Conservation (phyloP, 2,113 vertebrate genomes). For the Chionis minor region DNA sequence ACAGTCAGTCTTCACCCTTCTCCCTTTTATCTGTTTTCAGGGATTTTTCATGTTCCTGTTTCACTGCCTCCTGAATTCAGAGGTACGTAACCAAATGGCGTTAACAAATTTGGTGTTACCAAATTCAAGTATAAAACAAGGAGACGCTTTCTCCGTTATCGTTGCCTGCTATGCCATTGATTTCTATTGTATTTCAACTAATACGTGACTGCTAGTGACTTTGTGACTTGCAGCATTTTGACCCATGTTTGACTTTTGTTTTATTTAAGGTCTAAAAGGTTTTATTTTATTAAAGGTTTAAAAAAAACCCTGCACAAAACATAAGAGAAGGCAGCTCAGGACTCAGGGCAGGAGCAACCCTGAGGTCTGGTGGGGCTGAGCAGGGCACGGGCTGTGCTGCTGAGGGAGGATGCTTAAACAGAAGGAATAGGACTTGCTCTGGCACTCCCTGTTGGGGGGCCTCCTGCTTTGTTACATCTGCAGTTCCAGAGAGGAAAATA, state of each 20-base stretch:
- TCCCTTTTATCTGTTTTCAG: constrained; percentile 62
- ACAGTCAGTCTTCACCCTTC: neutral
- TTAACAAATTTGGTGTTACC: neutral
- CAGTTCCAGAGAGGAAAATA: neutral
- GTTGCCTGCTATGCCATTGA: neutral
- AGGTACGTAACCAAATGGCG: constrained; percentile 76
- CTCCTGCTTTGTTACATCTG: neutral
- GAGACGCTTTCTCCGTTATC: neutral
- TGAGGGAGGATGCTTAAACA: neutral
- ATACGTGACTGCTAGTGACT: neutral
- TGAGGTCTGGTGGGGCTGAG: neutral
- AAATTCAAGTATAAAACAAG: neutral
- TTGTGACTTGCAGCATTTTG: neutral
- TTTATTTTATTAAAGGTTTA: neutral
- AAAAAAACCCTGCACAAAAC: neutral
- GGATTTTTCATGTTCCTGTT: constrained; percentile 99
- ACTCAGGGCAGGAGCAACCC: neutral
- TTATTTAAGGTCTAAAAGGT: neutral
- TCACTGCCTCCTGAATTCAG: constrained; percentile 96
- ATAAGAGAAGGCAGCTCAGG: neutral
- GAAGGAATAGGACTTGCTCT: neutral
- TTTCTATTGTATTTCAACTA: neutral
- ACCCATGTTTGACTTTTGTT: neutral
- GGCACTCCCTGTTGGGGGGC: neutral
- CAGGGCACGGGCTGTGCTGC: neutral